These are phyloP conservation scores for Isurus oxyrinchus DNA, from an alignment of 2,113 vertebrate genomes.

Conservation along the genomic window DNA sequence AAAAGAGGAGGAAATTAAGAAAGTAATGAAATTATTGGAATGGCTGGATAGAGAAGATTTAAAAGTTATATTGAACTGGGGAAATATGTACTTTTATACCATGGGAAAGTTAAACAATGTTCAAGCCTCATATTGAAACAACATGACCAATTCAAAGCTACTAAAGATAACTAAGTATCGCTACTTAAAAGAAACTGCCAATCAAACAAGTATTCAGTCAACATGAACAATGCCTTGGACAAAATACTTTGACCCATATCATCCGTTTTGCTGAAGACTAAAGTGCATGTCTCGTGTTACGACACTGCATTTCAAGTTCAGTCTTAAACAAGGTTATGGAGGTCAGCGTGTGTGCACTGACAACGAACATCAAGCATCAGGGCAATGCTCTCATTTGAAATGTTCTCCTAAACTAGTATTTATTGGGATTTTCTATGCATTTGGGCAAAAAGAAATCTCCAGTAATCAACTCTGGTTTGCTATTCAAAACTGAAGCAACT, in stretches of 20 bases:
- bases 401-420: neutral
- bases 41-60: neutral
- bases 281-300: neutral
- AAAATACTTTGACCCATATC: constrained; percentile 5
- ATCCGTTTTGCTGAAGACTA: neutral
- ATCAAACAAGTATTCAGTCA: constrained; percentile 24
- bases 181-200: constrained; percentile 15
- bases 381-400: constrained; percentile 1
- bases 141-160: neutral
- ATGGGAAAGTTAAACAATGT: constrained; percentile 27
- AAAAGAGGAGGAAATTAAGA: neutral
- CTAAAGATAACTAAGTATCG: neutral
- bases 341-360: neutral
- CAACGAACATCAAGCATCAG: neutral
- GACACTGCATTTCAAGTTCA: neutral
- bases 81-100: neutral
- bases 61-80: neutral
- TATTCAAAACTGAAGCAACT: neutral
- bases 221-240: neutral
- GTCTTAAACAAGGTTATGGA: neutral
- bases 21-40: neutral
- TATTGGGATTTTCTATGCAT: neutral
- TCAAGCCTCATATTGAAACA: neutral
- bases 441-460: neutral
- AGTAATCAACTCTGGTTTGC: neutral